Conservation (phyloP, 2,113 vertebrate species). For the Desmodus rotundus region DNA sequence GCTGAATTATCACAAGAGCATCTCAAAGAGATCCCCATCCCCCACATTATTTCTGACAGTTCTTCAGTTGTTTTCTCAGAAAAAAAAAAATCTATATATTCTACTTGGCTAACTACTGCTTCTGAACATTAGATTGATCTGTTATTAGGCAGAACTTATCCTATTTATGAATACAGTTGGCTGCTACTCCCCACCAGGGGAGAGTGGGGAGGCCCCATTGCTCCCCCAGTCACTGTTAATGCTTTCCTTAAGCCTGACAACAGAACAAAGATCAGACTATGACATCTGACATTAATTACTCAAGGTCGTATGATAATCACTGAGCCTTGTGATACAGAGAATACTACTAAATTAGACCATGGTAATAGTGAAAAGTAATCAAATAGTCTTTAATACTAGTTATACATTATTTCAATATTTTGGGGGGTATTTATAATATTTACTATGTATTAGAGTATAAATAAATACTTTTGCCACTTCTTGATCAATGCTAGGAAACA, state of each 20-base stretch:
- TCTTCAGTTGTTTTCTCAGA: neutral
- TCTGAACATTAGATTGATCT: neutral
- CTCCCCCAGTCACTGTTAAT: neutral
- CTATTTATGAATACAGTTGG: neutral
- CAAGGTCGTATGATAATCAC: neutral
- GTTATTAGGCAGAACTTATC: neutral
- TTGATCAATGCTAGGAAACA: neutral
- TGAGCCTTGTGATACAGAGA: neutral
- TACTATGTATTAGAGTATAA: neutral
- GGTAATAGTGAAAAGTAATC: neutral
- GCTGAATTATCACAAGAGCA: neutral
- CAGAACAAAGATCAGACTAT: neutral
- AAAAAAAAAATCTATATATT: neutral
- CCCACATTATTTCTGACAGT: neutral
- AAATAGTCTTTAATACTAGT: neutral
- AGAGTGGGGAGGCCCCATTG: neutral
- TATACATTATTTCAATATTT: neutral
- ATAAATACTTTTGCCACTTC: neutral
- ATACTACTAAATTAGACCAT: neutral
- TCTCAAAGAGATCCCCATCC: neutral
- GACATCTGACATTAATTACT: neutral
- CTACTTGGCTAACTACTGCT: neutral
- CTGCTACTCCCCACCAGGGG: neutral
- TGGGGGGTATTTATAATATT: neutral
- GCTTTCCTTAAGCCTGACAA: neutral